These are phyloP conservation scores for Cosmopolites sordidus DNA, from an alignment of 2,888 invertebrate species.

Conservation along the genomic window DNA sequence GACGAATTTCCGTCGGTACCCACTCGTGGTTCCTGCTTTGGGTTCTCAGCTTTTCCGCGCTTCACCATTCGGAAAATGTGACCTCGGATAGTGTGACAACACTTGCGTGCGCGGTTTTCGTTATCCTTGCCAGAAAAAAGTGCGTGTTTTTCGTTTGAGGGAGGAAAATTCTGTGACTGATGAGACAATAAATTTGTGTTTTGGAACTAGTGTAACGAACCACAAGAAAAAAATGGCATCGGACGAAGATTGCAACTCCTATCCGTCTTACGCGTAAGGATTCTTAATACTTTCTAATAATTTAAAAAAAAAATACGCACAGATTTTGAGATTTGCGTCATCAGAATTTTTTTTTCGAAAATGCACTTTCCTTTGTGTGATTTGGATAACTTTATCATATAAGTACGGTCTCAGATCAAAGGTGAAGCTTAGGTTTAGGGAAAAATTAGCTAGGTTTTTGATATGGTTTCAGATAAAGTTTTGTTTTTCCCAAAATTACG, in stretches of 20 bases:
- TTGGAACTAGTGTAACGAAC: slow-evolving; percentile 1
- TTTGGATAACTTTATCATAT: no score
- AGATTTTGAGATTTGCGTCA: no score
- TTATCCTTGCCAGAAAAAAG: neutral
- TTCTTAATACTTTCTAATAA: no score
- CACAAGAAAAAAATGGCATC: slow-evolving; percentile 43
- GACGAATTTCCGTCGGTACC: neutral
- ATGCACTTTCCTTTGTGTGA: no score
- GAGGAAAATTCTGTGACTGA: neutral
- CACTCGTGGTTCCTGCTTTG: neutral
- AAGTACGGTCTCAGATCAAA: no score
- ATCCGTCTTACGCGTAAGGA: slow-evolving; percentile 47
- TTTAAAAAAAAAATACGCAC: no score
- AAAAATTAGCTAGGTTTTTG: no score
- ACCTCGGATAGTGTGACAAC: neutral
- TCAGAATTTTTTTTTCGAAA: no score
- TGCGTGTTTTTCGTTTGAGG: neutral
- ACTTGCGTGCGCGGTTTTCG: neutral
- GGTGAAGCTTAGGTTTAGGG: no score
- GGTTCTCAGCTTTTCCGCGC: neutral
- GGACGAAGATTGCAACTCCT: slow-evolving; percentile 47
- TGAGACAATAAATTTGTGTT: slow-evolving; percentile 6
- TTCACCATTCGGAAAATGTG: neutral
- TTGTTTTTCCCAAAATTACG: no score
- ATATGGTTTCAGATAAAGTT: no score